phyloP scores from a whole-genome alignment of 2,888 invertebrate species.

The Drosophila sordidula region DNA sequence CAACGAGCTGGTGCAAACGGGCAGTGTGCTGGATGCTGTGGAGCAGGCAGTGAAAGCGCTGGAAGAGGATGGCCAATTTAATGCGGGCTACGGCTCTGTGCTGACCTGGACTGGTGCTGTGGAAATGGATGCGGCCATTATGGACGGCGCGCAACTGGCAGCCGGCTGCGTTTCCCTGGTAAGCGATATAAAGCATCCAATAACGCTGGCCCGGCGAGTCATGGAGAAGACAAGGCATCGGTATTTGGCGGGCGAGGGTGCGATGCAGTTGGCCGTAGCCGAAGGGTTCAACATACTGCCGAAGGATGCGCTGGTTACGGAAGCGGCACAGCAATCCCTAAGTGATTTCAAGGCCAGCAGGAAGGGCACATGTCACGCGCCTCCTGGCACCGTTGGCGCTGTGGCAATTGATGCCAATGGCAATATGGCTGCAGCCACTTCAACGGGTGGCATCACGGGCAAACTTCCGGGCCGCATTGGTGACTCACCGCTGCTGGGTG shows the following conservation, averaged over 20 bases:
- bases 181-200: slow-evolving; percentile 91
- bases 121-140: slow-evolving; percentile 94
- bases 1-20: slow-evolving; percentile 85
- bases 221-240: slow-evolving; percentile 91
- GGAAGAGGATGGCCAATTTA: slow-evolving; percentile 92
- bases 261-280: slow-evolving; percentile 88
- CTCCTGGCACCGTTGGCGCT: slow-evolving; percentile 88
- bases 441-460: slow-evolving; percentile 93
- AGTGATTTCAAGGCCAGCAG: slow-evolving; percentile 82
- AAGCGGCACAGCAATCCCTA: slow-evolving; percentile 87
- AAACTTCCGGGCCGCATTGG: slow-evolving; percentile 92
- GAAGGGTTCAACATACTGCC: slow-evolving; percentile 87
- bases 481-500: slow-evolving; percentile 90
- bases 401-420: slow-evolving; percentile 91
- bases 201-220: slow-evolving; percentile 90
- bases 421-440: slow-evolving; percentile 92
- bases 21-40: slow-evolving; percentile 90
- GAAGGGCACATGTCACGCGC: slow-evolving; percentile 7
- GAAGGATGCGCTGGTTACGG: slow-evolving; percentile 89
- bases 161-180: slow-evolving; percentile 91
- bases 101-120: slow-evolving; percentile 91
- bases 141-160: slow-evolving; percentile 89
- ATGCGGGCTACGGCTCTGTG: slow-evolving; percentile 93
- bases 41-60: slow-evolving; percentile 90
- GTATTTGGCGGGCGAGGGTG: slow-evolving; percentile 90